A percentile compares a stretch with the other conserved stretches of the same genome.
phyloP scores from a whole-genome alignment of 2,113 vertebrate genomes.

The Orycteropus afer region DNA sequence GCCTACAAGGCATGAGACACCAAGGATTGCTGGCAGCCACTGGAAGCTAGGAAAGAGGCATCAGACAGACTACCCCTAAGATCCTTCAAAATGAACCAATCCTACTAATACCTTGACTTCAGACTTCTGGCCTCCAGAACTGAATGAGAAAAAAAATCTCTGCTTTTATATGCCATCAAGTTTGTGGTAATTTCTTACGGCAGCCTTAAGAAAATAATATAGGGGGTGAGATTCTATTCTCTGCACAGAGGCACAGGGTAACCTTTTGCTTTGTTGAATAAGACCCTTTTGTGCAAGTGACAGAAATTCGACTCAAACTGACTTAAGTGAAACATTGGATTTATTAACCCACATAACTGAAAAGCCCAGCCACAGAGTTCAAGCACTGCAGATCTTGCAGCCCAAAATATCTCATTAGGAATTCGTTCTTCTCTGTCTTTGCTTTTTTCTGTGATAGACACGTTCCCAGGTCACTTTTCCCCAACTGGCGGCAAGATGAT shows the following conservation, averaged over 20 bases:
- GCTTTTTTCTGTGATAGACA: neutral
- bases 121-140: neutral
- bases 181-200: neutral
- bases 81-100: neutral
- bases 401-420: neutral
- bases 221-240: neutral
- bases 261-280: neutral
- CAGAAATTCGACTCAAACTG: neutral
- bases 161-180: neutral
- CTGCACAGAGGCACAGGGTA: neutral
- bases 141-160: fast-evolving
- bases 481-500: too few species aligned
- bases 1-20: neutral
- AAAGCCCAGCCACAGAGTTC: neutral
- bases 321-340: neutral
- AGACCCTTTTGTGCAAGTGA: neutral
- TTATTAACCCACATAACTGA: neutral
- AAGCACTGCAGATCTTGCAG: neutral
- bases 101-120: neutral
- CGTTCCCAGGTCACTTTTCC: neutral
- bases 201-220: neutral
- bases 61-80: neutral
- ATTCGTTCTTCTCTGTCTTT: neutral
- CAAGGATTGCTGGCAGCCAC: neutral
- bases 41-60: neutral